Evolutionary conservation across 2,888 invertebrate species (phyloP).

Genomic region (Dyspetes luteomarginatus): DNA sequence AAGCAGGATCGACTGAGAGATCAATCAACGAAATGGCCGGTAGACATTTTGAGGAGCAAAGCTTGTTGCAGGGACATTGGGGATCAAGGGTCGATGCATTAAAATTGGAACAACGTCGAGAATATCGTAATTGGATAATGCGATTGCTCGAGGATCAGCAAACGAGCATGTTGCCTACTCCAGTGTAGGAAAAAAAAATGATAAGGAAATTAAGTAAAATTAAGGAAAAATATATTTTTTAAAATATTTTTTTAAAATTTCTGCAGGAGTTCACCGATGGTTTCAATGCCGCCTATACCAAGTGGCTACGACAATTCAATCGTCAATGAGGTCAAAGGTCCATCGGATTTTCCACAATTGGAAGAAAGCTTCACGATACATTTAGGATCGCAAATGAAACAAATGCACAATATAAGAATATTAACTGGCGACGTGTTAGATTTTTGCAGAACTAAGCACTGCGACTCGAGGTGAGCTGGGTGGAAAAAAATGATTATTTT

Average conservation of each 20-base stretch:
- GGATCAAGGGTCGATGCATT: constrained; percentile 93
- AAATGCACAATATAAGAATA: constrained; percentile 98
- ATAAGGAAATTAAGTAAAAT: neutral
- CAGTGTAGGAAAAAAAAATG: constrained; percentile 81
- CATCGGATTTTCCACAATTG: constrained; percentile 83
- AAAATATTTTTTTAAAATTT: neutral
- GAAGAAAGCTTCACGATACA: constrained; percentile 99
- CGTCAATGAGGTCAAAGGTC: constrained; percentile 76
- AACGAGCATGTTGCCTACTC: constrained; percentile 85
- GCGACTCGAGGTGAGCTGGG: constrained; percentile 80
- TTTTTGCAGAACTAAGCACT: constrained; percentile 87
- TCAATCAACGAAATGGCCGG: constrained; percentile 94
- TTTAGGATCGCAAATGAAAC: constrained; percentile 98
- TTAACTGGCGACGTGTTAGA: constrained; percentile 93
- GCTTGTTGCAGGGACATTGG: constrained; percentile 93
- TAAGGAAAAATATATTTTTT: neutral
- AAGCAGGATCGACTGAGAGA: constrained; percentile 90
- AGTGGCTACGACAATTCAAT: constrained; percentile 76
- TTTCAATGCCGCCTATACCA: constrained; percentile 80
- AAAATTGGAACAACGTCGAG: constrained; percentile 92
- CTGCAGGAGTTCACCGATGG: constrained; percentile 84
- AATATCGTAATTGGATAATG: constrained; percentile 96
- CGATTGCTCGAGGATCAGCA: constrained; percentile 90
- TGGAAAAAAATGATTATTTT: constrained; percentile 7
- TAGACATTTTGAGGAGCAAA: constrained; percentile 92